These are phyloP conservation scores for Andrena chrysosceles DNA, from an alignment of 2,888 invertebrate genomes.

Conservation along the genomic window DNA sequence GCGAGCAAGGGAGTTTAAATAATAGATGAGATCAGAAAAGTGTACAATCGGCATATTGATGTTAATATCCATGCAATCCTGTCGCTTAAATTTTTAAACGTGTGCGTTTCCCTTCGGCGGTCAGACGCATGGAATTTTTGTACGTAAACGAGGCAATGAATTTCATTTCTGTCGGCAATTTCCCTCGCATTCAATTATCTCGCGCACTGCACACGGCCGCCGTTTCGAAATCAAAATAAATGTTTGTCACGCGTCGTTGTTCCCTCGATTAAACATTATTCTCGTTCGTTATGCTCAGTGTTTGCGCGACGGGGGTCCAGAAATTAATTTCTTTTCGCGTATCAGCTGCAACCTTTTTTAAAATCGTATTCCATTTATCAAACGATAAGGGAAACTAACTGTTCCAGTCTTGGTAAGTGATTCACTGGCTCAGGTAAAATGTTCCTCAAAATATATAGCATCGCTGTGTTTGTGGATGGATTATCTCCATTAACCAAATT, in stretches of 20 bases:
- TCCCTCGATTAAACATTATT: neutral
- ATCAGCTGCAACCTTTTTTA: neutral
- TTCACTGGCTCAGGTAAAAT: too few species aligned
- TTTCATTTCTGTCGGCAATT: neutral
- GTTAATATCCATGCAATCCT: neutral
- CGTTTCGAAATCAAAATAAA: conserved; percentile 36
- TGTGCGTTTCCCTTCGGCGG: neutral
- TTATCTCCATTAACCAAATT: neutral
- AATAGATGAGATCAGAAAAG: neutral
- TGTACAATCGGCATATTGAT: neutral
- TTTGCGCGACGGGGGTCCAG: neutral
- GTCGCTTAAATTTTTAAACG: neutral
- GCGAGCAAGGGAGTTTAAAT: neutral
- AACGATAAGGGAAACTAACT: neutral
- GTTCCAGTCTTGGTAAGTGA: neutral
- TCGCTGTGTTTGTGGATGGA: too few species aligned
- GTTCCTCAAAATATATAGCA: too few species aligned
- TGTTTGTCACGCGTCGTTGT: conserved; percentile 25
- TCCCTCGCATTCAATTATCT: conserved; percentile 31
- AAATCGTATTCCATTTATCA: neutral
- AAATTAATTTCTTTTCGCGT: neutral
- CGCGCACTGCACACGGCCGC: neutral
- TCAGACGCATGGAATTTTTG: neutral
- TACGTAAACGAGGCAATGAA: neutral
- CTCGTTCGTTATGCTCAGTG: neutral